These are phyloP conservation scores for Conus ventricosus DNA, from an alignment of 1,140 invertebrate species.

Conservation along the genomic window DNA sequence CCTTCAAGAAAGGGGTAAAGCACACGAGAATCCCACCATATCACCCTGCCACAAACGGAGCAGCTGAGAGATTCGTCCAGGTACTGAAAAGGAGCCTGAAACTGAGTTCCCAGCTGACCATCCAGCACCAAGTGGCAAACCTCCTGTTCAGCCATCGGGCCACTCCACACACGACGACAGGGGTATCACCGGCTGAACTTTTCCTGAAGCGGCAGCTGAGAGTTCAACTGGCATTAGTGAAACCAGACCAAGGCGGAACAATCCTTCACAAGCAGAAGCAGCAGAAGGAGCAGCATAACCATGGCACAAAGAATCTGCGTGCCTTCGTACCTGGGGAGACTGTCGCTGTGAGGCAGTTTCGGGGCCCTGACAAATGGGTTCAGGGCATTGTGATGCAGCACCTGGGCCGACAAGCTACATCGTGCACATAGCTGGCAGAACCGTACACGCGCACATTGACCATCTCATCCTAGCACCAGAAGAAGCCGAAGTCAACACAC, in stretches of 20 bases:
- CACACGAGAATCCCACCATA: conserved; percentile 43
- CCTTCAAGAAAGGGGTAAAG: conserved; percentile 52
- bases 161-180: not conserved
- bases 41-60: conserved; percentile 40
- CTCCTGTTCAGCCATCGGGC: not conserved
- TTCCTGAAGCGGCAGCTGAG: not conserved
- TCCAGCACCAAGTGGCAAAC: not conserved
- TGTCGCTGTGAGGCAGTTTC: not conserved
- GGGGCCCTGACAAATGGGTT: not conserved
- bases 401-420: not conserved
- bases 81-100: conserved; percentile 38
- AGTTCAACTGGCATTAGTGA: not conserved
- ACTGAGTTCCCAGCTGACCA: not conserved
- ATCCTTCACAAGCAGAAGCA: not conserved
- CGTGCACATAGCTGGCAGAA: not conserved
- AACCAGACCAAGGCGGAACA: not conserved
- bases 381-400: not conserved
- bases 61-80: conserved; percentile 48
- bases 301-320: not conserved
- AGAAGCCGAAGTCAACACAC: not conserved
- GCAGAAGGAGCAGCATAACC: not conserved
- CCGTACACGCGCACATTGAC: not conserved
- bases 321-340: not conserved
- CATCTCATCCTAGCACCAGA: conserved; percentile 6
- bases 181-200: not conserved